Percentiles rank a stretch among this genome's conserved stretches.
phyloP scores from a whole-genome alignment of 2,888 invertebrate genomes.

The Odontothrips loti region DNA sequence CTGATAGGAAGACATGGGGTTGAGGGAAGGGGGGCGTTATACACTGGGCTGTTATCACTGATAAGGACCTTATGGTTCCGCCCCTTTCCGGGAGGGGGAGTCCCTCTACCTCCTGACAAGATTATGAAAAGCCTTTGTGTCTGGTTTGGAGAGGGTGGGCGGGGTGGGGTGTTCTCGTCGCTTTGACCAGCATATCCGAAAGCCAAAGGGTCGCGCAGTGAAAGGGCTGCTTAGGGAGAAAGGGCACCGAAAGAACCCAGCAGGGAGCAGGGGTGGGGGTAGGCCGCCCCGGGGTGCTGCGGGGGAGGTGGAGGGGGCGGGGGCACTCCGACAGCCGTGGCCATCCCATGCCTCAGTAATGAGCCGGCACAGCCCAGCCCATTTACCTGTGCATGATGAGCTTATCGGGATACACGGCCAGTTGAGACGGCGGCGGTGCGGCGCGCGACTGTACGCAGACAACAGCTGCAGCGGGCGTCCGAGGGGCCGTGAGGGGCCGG shows the following conservation, averaged over 20 bases:
- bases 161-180: too few relatives aligned
- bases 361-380: background rate
- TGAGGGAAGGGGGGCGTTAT: background rate
- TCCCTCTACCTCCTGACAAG: too few relatives aligned
- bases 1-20: too few relatives aligned
- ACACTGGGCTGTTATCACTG: background rate
- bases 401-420: background rate
- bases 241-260: background rate
- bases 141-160: too few relatives aligned
- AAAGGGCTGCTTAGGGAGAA: too few relatives aligned
- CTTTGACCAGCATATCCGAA: too few relatives aligned
- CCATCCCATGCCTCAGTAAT: background rate
- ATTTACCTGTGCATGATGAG: conserved; percentile 1
- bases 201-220: too few relatives aligned
- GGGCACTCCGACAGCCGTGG: background rate
- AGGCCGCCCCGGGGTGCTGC: too few relatives aligned
- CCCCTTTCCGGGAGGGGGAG: too few relatives aligned
- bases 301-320: background rate
- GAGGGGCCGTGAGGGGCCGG: background rate
- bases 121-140: too few relatives aligned
- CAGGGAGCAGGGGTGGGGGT: background rate
- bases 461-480: background rate
- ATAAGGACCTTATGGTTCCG: background rate
- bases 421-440: background rate
- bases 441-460: background rate